Evolutionary conservation across 1,140 invertebrate genomes (phyloP), one percentile per base, ranked within the genome.

Genomic region (Bombus balteatus): DNA sequence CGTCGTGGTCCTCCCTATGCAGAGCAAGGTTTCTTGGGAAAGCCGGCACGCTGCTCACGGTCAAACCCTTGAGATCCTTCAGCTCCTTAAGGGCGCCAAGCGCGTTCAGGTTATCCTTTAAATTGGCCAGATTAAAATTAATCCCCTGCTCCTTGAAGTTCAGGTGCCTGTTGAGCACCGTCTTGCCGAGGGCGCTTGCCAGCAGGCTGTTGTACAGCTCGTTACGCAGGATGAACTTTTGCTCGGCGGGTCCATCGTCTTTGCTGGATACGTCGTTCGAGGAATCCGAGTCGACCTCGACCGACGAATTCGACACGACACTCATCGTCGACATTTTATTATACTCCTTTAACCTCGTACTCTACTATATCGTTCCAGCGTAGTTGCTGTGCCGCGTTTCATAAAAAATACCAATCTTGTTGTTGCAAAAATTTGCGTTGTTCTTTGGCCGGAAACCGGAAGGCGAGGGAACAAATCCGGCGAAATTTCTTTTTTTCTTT

Each of bases 181-280:
- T 94, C 86, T 95, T 95, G 68, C 96, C 96, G 9, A 97, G 96
- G 15, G 96, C 96, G 92, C 96, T 97, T 37, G 97, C 97, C 87
- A 98, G 94, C 72, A 98, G 95, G 91, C 96, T 98, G 93, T 97
- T 97, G 92, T 98, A 98, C 85, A 98, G 95, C 90, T 98, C 97
- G 81, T 97, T 96, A 13, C 97, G 97, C 85, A 97, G 95, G 28
- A 97, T 94, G 90, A 97, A 97, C 88, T 95, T 95, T 70, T 94
- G 93, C 43, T 95, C 94, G 72, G 88, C 80, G 43, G 90, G 90
- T 70, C 72, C 89, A 1, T 94, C 94, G 76, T 94, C 92, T 81
- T 94, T 94, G 82, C 89, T 91, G 73, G 91, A 93, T 43, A 93
- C 91, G 77, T 94, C 94, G 88, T 94, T 94, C 76, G 95, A 95